Percentiles rank a stretch among this genome's conserved stretches.
Conservation (phyloP, 2,113 vertebrate genomes). For the Machaerirhynchus nigripectus region DNA sequence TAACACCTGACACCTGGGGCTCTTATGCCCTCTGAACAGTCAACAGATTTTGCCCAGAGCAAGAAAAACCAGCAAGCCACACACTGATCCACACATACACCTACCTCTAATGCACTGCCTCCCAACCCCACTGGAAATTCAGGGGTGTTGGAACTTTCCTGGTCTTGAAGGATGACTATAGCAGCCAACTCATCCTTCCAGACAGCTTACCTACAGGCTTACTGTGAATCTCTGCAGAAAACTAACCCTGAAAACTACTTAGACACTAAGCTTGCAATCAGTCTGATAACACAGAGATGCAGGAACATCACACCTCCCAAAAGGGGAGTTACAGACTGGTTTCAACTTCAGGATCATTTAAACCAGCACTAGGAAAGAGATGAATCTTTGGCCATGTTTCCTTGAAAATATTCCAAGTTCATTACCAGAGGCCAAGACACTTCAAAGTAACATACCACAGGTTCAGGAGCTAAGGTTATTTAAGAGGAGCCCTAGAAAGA, state of each 20-base stretch:
- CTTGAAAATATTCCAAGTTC: neutral
- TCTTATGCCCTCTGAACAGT: neutral
- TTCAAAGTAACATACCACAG: neutral
- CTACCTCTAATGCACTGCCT: neutral
- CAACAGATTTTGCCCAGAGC: neutral
- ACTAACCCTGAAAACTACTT: neutral
- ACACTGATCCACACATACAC: neutral
- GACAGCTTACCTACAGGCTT: neutral
- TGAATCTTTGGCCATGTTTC: neutral
- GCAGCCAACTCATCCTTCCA: neutral
- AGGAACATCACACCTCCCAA: neutral
- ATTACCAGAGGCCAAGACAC: neutral
- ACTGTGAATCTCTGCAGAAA: neutral
- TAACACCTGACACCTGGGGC: conserved; percentile 30
- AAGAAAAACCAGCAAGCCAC: neutral
- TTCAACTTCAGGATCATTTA: neutral
- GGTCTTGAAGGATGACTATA: neutral
- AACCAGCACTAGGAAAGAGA: neutral
- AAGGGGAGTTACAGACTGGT: neutral
- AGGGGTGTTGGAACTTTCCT: neutral
- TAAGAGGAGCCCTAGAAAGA: neutral
- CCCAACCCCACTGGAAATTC: neutral
- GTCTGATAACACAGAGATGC: neutral
- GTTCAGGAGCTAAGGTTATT: neutral
- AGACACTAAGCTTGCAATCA: neutral